Conservation (phyloP, 2,113 vertebrate species). For the Anhinga anhinga region DNA sequence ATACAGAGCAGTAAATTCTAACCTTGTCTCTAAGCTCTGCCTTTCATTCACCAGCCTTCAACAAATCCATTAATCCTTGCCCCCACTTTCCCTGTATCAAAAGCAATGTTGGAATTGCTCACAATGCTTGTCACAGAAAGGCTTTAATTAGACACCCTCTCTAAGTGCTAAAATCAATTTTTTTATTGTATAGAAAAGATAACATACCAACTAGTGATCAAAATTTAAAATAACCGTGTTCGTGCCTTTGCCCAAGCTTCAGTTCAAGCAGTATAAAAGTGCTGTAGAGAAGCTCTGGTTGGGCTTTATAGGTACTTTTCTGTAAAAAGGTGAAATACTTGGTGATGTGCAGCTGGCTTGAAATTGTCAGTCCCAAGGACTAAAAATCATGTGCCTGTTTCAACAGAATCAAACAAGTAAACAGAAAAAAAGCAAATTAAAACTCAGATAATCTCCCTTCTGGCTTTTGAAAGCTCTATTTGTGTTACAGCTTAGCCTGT, state of each 20-base stretch:
- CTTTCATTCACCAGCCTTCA: not conserved
- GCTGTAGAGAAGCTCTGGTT: not conserved
- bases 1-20: not conserved
- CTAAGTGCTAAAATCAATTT: not conserved
- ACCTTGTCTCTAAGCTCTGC: not conserved
- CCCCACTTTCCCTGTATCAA: not conserved
- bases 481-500: not conserved
- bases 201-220: not conserved
- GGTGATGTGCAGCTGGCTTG: not conserved
- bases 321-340: not conserved
- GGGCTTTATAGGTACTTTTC: not conserved
- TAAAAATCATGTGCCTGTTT: not conserved
- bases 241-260: not conserved
- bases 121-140: not conserved
- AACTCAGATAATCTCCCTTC: not conserved
- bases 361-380: not conserved
- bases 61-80: not conserved
- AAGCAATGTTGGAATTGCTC: not conserved
- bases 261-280: not conserved
- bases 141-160: not conserved
- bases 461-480: not conserved
- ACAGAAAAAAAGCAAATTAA: not conserved
- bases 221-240: not conserved
- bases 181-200: not conserved
- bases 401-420: not conserved